These are phyloP conservation scores for Ferdinandea cuprea DNA, from an alignment of 2,888 invertebrate genomes.

Conservation along the genomic window DNA sequence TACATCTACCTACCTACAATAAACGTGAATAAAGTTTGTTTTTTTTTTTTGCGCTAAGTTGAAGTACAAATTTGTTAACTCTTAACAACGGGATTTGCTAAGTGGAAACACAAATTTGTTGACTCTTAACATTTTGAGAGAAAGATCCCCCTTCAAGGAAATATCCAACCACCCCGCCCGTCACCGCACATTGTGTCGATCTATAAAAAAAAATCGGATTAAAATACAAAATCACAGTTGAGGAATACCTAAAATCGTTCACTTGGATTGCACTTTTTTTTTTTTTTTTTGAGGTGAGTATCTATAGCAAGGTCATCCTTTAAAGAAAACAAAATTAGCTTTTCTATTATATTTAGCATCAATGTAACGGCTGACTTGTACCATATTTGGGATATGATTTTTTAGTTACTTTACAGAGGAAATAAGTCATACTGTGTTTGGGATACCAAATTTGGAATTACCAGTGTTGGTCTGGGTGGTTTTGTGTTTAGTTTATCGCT, in stretches of 20 bases:
- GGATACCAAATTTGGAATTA: constrained; percentile 62
- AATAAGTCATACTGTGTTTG: constrained; percentile 26
- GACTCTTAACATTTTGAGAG: constrained; percentile 55
- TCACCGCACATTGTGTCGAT: constrained; percentile 3
- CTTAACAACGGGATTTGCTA: constrained; percentile 41
- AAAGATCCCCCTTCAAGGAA: constrained; percentile 21
- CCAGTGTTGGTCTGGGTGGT: constrained; percentile 20
- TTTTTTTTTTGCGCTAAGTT: neutral
- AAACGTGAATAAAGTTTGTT: no score
- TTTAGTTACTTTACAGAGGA: neutral
- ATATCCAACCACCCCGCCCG: no score
- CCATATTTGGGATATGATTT: constrained; percentile 34
- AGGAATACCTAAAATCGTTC: constrained; percentile 17
- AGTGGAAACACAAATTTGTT: constrained; percentile 60
- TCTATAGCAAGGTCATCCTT: constrained; percentile 59
- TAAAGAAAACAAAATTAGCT: neutral
- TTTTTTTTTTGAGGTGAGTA: no score
- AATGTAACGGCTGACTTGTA: constrained; percentile 47
- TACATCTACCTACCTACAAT: neutral
- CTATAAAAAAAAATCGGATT: constrained; percentile 43
- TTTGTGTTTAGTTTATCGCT: neutral
- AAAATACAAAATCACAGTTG: constrained; percentile 11
- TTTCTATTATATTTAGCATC: neutral
- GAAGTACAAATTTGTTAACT: constrained; percentile 18
- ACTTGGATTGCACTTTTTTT: constrained; percentile 44